phyloP scores from a whole-genome alignment of 1,140 invertebrate genomes.

The Drosophila tristis region DNA sequence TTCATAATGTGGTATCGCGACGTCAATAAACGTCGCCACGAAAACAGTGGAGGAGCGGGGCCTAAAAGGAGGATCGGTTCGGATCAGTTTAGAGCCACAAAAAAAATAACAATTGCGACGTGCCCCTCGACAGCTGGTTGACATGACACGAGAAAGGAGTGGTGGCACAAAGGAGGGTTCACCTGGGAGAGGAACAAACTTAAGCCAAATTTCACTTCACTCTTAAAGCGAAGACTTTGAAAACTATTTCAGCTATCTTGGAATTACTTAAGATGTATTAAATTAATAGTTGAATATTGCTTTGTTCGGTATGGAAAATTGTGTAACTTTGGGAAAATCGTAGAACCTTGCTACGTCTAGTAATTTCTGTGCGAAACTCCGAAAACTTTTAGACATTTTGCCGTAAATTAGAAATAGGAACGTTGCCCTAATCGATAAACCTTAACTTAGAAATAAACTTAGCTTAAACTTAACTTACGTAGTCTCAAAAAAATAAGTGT shows the following conservation, averaged over 20 bases:
- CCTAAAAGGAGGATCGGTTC: slow-evolving; percentile 2
- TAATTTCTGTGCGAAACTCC: too few relatives aligned
- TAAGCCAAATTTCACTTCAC: slow-evolving; percentile 21
- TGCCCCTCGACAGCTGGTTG: slow-evolving; percentile 66
- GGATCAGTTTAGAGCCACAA: slow-evolving; percentile 15
- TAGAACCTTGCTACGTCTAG: too few relatives aligned
- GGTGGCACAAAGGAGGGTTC: background rate
- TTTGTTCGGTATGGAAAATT: too few relatives aligned
- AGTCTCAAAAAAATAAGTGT: slow-evolving; percentile 35
- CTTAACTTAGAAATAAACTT: slow-evolving; percentile 34
- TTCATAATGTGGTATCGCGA: slow-evolving; percentile 84
- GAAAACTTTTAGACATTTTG: too few relatives aligned
- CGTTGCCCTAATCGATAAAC: background rate
- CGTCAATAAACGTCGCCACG: slow-evolving; percentile 82
- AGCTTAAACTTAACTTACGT: slow-evolving; percentile 7
- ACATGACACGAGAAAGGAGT: slow-evolving; percentile 39
- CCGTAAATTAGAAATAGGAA: too few relatives aligned
- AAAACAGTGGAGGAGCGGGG: slow-evolving; percentile 3
- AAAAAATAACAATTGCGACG: slow-evolving; percentile 58
- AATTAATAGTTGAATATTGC: too few relatives aligned
- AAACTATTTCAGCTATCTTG: too few relatives aligned
- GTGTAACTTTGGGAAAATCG: too few relatives aligned
- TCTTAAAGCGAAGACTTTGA: background rate
- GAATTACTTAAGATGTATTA: too few relatives aligned
- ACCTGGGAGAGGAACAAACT: background rate